Evolutionary conservation across 2,888 invertebrate species (phyloP).

Genomic region (Aspidiotus destructor): DNA sequence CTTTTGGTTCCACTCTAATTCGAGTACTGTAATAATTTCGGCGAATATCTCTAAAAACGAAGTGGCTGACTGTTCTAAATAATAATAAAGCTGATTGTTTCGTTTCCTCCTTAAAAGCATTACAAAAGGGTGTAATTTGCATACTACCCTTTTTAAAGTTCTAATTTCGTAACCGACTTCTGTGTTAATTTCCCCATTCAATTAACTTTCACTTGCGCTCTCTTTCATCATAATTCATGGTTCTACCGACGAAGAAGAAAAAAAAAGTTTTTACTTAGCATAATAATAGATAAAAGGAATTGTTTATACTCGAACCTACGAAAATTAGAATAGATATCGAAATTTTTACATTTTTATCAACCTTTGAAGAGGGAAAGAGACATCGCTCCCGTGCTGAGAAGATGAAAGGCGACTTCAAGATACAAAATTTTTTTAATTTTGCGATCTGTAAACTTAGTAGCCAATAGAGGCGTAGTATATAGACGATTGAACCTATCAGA

Average conservation of each 20-base stretch:
- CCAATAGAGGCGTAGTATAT: no score
- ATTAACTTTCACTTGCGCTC: slow-evolving; percentile 24
- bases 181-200: slow-evolving; percentile 23
- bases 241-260: neutral
- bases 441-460: no score
- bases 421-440: no score
- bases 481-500: no score
- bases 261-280: slow-evolving; percentile 18
- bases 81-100: slow-evolving; percentile 23
- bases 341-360: slow-evolving; percentile 2
- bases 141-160: slow-evolving; percentile 23
- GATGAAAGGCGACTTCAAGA: no score
- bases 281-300: slow-evolving; percentile 19
- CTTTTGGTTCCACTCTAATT: slow-evolving; percentile 2
- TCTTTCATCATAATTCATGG: slow-evolving; percentile 25
- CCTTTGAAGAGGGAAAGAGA: no score
- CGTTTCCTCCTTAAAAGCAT: slow-evolving; percentile 23
- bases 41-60: slow-evolving; percentile 20
- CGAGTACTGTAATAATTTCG: neutral
- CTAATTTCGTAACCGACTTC: slow-evolving; percentile 21
- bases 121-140: slow-evolving; percentile 20
- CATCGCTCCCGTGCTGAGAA: no score
- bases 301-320: slow-evolving; percentile 6
- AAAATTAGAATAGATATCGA: neutral
- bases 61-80: slow-evolving; percentile 20